Percentiles rank a stretch among this genome's conserved stretches.
phyloP scores from a whole-genome alignment of 2,888 invertebrate species.

The Dusona sp. region DNA sequence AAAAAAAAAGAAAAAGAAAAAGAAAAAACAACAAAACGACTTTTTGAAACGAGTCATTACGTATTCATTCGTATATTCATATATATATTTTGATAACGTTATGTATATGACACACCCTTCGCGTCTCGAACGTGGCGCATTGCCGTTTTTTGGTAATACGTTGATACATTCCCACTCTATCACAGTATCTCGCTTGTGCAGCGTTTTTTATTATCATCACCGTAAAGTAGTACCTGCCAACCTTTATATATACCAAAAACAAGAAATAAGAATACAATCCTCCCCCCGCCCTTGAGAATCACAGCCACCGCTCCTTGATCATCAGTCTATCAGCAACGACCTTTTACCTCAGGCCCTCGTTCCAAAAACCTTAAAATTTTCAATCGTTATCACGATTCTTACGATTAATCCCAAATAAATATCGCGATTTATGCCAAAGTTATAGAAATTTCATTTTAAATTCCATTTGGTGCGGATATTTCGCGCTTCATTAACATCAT shows the following conservation, averaged over 20 bases:
- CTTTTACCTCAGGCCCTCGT: background rate
- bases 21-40: slow-evolving; percentile 20
- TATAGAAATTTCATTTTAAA: background rate
- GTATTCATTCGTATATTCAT: slow-evolving; percentile 71
- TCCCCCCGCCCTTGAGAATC: slow-evolving; percentile 37
- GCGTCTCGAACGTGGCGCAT: slow-evolving; percentile 71
- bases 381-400: slow-evolving; percentile 27
- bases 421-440: background rate
- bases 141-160: slow-evolving; percentile 79
- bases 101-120: slow-evolving; percentile 52
- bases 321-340: slow-evolving; percentile 56
- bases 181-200: slow-evolving; percentile 85
- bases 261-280: slow-evolving; percentile 48
- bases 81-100: slow-evolving; percentile 69
- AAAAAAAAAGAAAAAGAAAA: no score
- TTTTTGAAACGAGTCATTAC: slow-evolving; percentile 73
- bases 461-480: background rate
- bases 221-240: slow-evolving; percentile 84
- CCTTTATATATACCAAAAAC: slow-evolving; percentile 29
- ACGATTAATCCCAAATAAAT: slow-evolving; percentile 22
- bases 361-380: background rate
- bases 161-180: slow-evolving; percentile 79
- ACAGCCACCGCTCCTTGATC: slow-evolving; percentile 73
- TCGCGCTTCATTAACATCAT: slow-evolving; percentile 21
- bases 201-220: slow-evolving; percentile 83